These are phyloP conservation scores for Cantharis lateralis DNA, from an alignment of 2,888 invertebrate species.

Conservation along the genomic window DNA sequence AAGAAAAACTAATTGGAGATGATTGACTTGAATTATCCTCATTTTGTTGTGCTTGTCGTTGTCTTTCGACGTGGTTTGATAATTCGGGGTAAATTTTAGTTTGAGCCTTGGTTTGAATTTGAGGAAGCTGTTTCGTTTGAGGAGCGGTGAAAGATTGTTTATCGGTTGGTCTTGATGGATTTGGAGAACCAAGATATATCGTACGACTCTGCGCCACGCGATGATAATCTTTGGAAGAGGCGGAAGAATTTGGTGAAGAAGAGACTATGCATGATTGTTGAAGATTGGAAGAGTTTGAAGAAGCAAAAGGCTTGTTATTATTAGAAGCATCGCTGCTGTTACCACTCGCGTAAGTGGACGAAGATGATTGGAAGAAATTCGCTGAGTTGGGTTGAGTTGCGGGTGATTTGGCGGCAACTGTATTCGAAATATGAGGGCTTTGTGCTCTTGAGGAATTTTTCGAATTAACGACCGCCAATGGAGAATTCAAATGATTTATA, in stretches of 20 bases:
- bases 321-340: constrained; percentile 49
- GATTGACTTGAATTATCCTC: constrained; percentile 67
- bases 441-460: constrained; percentile 60
- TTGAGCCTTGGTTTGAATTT: constrained; percentile 76
- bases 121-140: constrained; percentile 57
- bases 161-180: constrained; percentile 55
- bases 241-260: constrained; percentile 61
- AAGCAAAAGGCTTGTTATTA: constrained; percentile 48
- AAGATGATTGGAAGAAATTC: constrained; percentile 64
- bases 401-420: constrained; percentile 52
- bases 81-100: constrained; percentile 78
- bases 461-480: constrained; percentile 61
- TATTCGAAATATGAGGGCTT: constrained; percentile 55
- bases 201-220: constrained; percentile 61
- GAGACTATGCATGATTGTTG: constrained; percentile 77
- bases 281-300: constrained; percentile 59
- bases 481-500: constrained; percentile 68
- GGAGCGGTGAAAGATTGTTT: constrained; percentile 46
- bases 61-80: constrained; percentile 50
- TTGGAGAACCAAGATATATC: constrained; percentile 52
- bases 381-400: constrained; percentile 61
- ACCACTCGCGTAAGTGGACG: constrained; percentile 60
- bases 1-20: constrained; percentile 76
- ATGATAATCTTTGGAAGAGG: constrained; percentile 64
- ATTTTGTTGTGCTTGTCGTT: constrained; percentile 39